Evolutionary conservation across 2,888 invertebrate species (phyloP).

Genomic region (Diarsia dahlii): DNA sequence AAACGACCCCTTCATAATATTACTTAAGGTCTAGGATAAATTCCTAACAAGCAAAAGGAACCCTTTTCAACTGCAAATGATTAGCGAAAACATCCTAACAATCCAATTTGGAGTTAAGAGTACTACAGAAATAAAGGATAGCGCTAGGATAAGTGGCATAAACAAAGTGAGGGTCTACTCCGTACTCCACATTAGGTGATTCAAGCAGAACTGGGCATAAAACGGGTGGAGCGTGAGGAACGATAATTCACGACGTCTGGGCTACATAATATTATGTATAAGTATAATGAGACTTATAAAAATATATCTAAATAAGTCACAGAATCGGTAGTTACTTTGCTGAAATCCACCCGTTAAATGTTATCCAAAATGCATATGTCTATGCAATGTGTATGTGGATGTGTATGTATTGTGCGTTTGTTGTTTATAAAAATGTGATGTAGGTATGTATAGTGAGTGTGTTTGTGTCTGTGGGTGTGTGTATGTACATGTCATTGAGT

Average conservation of each 20-base stretch:
- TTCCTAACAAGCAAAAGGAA: neutral
- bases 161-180: slow-evolving; percentile 46
- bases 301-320: neutral
- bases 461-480: too few relatives aligned
- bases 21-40: neutral
- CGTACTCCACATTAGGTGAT: slow-evolving; percentile 44
- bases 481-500: too few relatives aligned
- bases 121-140: slow-evolving; percentile 40
- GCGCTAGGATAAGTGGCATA: slow-evolving; percentile 30
- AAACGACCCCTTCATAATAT: too few relatives aligned
- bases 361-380: too few relatives aligned
- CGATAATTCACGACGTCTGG: slow-evolving; percentile 21
- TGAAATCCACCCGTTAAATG: too few relatives aligned
- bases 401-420: too few relatives aligned
- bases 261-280: neutral
- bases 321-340: too few relatives aligned
- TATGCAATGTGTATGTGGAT: too few relatives aligned
- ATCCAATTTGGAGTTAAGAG: slow-evolving; percentile 23
- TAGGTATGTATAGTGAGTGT: too few relatives aligned
- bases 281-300: neutral
- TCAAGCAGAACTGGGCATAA: slow-evolving; percentile 38
- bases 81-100: slow-evolving; percentile 16
- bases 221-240: slow-evolving; percentile 27
- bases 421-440: too few relatives aligned
- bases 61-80: slow-evolving; percentile 31